phyloP scores from a whole-genome alignment of 2,797 vertebrate genomes.

The Melanotaenia maccullochi region DNA sequence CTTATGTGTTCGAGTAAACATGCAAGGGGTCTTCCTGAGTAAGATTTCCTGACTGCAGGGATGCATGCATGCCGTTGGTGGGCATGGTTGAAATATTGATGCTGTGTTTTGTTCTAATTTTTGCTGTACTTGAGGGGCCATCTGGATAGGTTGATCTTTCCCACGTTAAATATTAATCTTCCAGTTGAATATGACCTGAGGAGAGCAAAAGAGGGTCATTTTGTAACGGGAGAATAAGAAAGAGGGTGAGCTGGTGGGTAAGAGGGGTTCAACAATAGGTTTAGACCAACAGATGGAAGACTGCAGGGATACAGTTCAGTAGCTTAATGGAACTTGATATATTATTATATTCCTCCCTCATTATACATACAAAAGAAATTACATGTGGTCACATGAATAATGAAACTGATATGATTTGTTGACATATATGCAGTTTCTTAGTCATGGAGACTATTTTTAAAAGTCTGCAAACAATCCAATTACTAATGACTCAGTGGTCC shows the following conservation, averaged over 20 bases:
- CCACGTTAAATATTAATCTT: slow-evolving; percentile 76
- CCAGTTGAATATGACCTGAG: slow-evolving; percentile 61
- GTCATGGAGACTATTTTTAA: slow-evolving; percentile 48
- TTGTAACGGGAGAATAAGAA: slow-evolving; percentile 69
- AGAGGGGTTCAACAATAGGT: slow-evolving; percentile 69
- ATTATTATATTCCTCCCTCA: slow-evolving; percentile 52
- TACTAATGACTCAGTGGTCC: slow-evolving; percentile 48
- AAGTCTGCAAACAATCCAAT: slow-evolving; percentile 55
- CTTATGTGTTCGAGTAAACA: slow-evolving; percentile 42
- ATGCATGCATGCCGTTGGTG: slow-evolving; percentile 41
- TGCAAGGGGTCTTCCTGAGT: slow-evolving; percentile 46
- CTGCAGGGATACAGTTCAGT: slow-evolving; percentile 59
- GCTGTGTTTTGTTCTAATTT: slow-evolving; percentile 70
- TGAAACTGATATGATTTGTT: slow-evolving; percentile 71
- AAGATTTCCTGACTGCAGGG: slow-evolving; percentile 54
- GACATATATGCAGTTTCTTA: slow-evolving; percentile 70
- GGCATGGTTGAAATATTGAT: slow-evolving; percentile 75
- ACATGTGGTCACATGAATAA: slow-evolving; percentile 77
- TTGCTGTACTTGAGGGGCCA: slow-evolving; percentile 67
- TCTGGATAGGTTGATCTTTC: slow-evolving; percentile 68
- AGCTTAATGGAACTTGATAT: slow-evolving; percentile 68
- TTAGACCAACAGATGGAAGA: slow-evolving; percentile 79
- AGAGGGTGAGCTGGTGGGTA: slow-evolving; percentile 3
- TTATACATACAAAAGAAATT: slow-evolving; percentile 68
- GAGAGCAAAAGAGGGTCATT: slow-evolving; percentile 67